Base-by-base conservation (phyloP, 2,797 vertebrate species). In the Pagetopsis macropterus region DNA sequence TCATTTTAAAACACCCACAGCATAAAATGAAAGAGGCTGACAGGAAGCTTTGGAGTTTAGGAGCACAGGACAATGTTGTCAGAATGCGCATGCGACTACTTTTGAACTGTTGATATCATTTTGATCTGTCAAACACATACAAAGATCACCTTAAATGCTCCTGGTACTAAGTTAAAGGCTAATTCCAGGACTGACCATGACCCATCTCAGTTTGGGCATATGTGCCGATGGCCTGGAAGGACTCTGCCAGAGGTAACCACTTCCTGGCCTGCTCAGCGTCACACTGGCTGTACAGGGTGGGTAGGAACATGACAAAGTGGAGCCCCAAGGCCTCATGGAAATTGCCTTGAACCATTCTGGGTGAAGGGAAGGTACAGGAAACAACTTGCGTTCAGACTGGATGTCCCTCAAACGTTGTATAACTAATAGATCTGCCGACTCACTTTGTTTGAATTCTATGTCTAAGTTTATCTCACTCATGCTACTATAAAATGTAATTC, bases 151-250 rank as follows among this genome's bases (percentile, higher is more conserved):
- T 67, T 19, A 60, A n/a, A 33, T 43, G 43, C n/a, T 61, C 17
- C 46, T 40, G 23, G 16, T 21, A 46, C 9, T n/a, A 23, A 51
- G 1, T 70, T 46, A 40, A 43, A 41, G 16, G 44, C 62, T 63
- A 60, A 62, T 45, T 84, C 76, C 72, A 83, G 72, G 92, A 99
- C 97, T 99, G 94, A 99, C 98, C 96, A 93, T 99, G 98, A 85
- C 97, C 98, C 93, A 99, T 48, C 88, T 99, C 97, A 72, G 97
- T 98, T 93, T 99, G 98, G 88, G 96, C 96, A 86, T 99, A 99
- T 60, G 96, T 98, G 93, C 98, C 98, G 87, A 97, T 31, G 88
- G 90, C 96, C 89, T 94, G 80, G 89, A 91, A 91, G 87, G 88
- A 95, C 81, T 51, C 33, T 65, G 92, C 85, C 85, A 95, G 87